Percentiles rank a stretch among this genome's conserved stretches.
Conservation (phyloP, 2,888 invertebrate species). For the Alloplasta piceator region DNA sequence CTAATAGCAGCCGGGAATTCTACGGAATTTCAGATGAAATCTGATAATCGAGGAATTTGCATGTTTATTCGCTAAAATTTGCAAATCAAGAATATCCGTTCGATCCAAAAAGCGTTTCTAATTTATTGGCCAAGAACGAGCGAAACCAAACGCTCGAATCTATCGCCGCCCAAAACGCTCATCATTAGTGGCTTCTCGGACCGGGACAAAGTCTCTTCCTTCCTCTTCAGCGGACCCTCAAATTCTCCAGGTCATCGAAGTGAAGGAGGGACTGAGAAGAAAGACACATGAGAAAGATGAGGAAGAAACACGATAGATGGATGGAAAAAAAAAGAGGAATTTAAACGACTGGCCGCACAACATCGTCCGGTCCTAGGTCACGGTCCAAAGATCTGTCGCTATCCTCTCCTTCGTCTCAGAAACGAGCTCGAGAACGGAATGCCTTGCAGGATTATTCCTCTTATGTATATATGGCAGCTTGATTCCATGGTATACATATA, state of each 20-base stretch:
- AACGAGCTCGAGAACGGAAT: constrained; percentile 40
- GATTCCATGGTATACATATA: constrained; percentile 14
- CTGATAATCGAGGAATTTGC: no score
- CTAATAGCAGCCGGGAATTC: no score
- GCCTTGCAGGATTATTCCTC: constrained; percentile 52
- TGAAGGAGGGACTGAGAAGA: constrained; percentile 2
- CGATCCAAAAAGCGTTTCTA: background rate
- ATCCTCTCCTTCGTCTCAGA: constrained; percentile 35
- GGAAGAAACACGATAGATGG: constrained; percentile 33
- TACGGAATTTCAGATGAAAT: no score
- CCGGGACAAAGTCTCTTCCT: constrained; percentile 69
- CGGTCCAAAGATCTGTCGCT: constrained; percentile 59
- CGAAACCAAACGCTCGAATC: constrained; percentile 43
- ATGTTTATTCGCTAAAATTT: no score
- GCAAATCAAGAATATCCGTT: background rate
- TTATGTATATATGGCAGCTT: constrained; percentile 24
- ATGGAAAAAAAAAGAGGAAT: constrained; percentile 67
- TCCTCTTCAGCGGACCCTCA: constrained; percentile 66
- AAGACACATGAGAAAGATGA: constrained; percentile 46
- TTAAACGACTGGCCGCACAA: constrained; percentile 69
- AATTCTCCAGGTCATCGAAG: constrained; percentile 57
- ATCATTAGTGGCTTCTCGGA: constrained; percentile 69
- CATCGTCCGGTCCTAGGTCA: constrained; percentile 69
- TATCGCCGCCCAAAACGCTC: constrained; percentile 64
- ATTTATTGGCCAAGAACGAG: background rate